Conservation (phyloP, 2,888 invertebrate species). For the Parelbella ahira region DNA sequence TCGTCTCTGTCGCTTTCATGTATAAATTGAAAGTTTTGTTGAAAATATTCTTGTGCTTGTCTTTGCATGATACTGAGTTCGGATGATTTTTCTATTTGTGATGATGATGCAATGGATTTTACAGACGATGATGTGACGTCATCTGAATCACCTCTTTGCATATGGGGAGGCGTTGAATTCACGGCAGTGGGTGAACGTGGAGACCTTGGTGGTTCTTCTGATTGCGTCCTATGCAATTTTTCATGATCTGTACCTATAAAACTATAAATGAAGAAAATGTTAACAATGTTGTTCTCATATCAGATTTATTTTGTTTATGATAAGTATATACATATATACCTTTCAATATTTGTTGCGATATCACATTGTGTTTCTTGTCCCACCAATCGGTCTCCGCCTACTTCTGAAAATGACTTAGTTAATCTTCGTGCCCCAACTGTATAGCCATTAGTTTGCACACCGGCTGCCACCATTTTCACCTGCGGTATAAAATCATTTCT, state of each 20-base stretch:
- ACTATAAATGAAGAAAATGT: constrained; percentile 39
- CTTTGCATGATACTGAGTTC: constrained; percentile 63
- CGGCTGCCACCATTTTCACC: constrained; percentile 94
- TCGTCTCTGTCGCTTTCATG: constrained; percentile 77
- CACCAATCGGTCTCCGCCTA: constrained; percentile 67
- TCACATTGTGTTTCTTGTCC: constrained; percentile 56
- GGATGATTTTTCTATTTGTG: constrained; percentile 68
- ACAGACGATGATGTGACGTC: constrained; percentile 67
- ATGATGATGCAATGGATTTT: constrained; percentile 64
- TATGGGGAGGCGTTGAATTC: constrained; percentile 67
- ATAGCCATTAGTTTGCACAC: constrained; percentile 93
- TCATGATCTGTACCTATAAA: constrained; percentile 83
- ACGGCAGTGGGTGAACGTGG: constrained; percentile 81
- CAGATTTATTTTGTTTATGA: no score
- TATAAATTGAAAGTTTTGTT: constrained; percentile 77
- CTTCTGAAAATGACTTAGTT: constrained; percentile 92
- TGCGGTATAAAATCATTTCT: constrained; percentile 40
- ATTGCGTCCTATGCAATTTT: constrained; percentile 89
- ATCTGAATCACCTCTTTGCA: constrained; percentile 65
- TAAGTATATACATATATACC: no score
- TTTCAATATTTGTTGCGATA: constrained; percentile 54
- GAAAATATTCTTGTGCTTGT: constrained; percentile 75
- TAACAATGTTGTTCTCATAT: no score
- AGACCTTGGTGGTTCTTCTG: constrained; percentile 91
- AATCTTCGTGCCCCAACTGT: constrained; percentile 83